Evolutionary conservation across 2,797 vertebrate genomes (phyloP).

Genomic region (Crocidura indochinensis): DNA sequence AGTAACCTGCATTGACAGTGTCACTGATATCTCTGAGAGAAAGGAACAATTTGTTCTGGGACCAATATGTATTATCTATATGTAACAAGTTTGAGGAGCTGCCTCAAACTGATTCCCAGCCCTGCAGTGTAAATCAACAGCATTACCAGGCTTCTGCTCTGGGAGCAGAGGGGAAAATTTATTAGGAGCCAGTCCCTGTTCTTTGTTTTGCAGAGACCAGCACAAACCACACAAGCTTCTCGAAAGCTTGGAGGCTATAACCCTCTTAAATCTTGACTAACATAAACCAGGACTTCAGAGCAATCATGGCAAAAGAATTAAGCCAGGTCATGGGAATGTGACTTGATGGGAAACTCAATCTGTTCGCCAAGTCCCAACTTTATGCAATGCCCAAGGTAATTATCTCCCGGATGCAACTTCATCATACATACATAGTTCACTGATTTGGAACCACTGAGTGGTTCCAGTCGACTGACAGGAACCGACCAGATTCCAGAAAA

Average conservation of each 20-base stretch:
- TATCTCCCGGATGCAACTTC: conserved; percentile 61
- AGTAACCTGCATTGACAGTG: no score
- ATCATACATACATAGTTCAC: conserved; percentile 57
- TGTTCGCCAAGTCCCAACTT: conserved; percentile 40
- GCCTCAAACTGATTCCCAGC: no score
- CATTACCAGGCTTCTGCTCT: no score
- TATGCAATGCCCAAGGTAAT: conserved; percentile 44
- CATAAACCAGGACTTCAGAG: conserved; percentile 38
- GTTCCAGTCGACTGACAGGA: not conserved
- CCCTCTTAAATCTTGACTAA: not conserved
- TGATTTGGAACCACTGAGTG: conserved; percentile 54
- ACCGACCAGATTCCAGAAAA: not conserved
- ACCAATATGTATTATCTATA: not conserved
- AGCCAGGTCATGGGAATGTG: conserved; percentile 32
- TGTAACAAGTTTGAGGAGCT: not conserved
- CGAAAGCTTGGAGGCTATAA: not conserved
- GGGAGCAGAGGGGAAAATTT: not conserved
- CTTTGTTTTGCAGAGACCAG: conserved; percentile 7
- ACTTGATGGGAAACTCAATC: not conserved
- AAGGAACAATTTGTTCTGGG: conserved; percentile 6
- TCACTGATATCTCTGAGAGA: no score
- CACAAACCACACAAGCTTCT: not conserved
- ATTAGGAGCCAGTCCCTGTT: fast-evolving
- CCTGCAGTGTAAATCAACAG: no score
- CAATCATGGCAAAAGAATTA: not conserved